phyloP scores from a whole-genome alignment of 2,797 vertebrate species.

The Gadopsis marmoratus region DNA sequence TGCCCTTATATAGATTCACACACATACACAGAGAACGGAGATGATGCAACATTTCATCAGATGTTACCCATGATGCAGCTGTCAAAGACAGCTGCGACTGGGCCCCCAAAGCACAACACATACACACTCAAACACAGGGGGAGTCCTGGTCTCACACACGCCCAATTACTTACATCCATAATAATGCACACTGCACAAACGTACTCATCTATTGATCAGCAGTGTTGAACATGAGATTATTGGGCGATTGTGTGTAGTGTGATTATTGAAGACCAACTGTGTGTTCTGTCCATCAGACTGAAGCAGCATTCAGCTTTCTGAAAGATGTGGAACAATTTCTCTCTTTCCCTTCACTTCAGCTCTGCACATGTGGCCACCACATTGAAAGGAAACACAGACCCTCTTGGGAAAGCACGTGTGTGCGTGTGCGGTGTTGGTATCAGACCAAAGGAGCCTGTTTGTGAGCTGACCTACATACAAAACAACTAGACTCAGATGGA shows the following conservation, averaged over 20 bases:
- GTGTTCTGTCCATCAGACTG: constrained; percentile 16
- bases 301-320: constrained; percentile 32
- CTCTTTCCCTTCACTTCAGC: constrained; percentile 24
- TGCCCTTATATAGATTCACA: constrained; percentile 37
- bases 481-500: constrained; percentile 61
- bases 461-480: constrained; percentile 79
- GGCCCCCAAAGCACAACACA: constrained; percentile 60
- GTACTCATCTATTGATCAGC: constrained; percentile 27
- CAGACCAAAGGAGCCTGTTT: constrained; percentile 68
- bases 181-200: constrained; percentile 12
- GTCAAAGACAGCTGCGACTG: constrained; percentile 75
- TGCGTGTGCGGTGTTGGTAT: constrained; percentile 50
- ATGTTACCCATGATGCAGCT: constrained; percentile 79
- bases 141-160: constrained; percentile 23
- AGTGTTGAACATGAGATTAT: no score
- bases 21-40: constrained; percentile 46
- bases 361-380: constrained; percentile 80
- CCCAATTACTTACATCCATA: constrained; percentile 34
- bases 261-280: background rate
- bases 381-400: constrained; percentile 79
- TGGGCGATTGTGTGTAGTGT: no score
- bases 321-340: constrained; percentile 38
- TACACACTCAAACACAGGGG: constrained; percentile 41
- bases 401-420: constrained; percentile 63
- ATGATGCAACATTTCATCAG: constrained; percentile 80